Base-by-base conservation (phyloP, 1,140 invertebrate genomes). In the Scylla paramamosain region DNA sequence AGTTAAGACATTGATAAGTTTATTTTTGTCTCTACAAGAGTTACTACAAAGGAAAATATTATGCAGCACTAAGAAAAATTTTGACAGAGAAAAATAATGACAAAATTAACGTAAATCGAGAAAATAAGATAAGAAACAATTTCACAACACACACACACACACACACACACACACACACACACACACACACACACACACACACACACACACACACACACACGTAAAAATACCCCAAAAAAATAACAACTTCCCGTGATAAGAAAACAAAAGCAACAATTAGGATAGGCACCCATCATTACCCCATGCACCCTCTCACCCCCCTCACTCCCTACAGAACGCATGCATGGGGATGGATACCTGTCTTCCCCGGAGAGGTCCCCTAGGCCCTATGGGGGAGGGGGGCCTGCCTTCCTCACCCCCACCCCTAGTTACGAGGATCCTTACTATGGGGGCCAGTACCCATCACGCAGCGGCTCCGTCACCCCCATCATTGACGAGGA, bases 401-500 rank as follows among this genome's bases (percentile, higher is more conserved):
- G 92, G 16, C 95, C 96, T 83, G 84, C 96, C 86, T 95, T 96
- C 25, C 92, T 96, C 32, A 95, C 93, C 25, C 94, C 95, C 25
- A 95, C 96, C 14, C 95, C 95, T 32, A 95, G 96, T n/a, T 98
- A 98, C 96, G 98, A 99, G 96, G 98, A 99, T 96, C 98, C 98
- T 0, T 99, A 99, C 97, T 99, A 99, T 96, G 98, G 98, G 31
- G 94, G 96, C 3, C 95, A 95, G 48, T 96, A 96, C 93, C 96
- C 97, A 0, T 97, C 98, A 0, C 97, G 98, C 91, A 98, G 98
- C 4, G 97, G 98, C 52, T 98, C 98, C 7, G 98, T 99, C 67
- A 98, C 98, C 14, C 98, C 99, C 0, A 99, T 99, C 95, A 97
- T 97, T 94, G 99, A 99, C 96, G 99, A 99, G 97, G 99, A 99